A percentile compares a stretch with the other conserved stretches of the same genome.
Evolutionary conservation across 2,113 vertebrate species (phyloP).

Genomic region (Emydocephalus ijimae): DNA sequence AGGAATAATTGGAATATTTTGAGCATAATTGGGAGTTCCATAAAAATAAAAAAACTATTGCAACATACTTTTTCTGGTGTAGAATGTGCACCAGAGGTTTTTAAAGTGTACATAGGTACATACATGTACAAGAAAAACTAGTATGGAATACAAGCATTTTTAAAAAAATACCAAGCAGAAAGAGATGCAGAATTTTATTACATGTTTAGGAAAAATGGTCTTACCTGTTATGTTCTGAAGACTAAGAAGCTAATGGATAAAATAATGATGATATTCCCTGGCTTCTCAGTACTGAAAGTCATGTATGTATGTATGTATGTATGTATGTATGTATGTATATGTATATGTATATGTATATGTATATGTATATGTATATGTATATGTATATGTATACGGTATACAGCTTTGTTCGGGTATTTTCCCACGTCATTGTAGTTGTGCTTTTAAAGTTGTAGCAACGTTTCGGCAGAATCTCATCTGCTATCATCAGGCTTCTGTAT

Average conservation of each 20-base stretch:
- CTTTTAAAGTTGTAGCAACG: too few species aligned
- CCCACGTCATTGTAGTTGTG: too few species aligned
- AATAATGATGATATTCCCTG: conserved; percentile 52
- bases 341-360: too few species aligned
- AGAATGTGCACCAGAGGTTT: background rate
- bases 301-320: background rate
- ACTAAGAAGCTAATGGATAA: conserved; percentile 25
- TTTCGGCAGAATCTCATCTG: too few species aligned
- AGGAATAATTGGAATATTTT: background rate
- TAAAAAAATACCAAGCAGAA: background rate
- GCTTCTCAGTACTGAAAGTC: conserved; percentile 51
- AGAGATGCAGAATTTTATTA: background rate
- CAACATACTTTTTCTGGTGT: background rate
- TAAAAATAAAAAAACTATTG: background rate
- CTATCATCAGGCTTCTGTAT: too few species aligned
- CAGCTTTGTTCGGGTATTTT: too few species aligned
- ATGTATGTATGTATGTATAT: too few species aligned
- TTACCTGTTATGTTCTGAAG: conserved; percentile 63
- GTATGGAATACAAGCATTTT: background rate
- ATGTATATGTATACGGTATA: too few species aligned
- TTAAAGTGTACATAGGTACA: background rate
- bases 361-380: too few species aligned
- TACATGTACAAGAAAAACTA: background rate
- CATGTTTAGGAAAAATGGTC: conserved; percentile 47
- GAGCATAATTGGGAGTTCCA: background rate